Percentiles rank a stretch among this genome's conserved stretches.
These are phyloP conservation scores for Tiliqua scincoides DNA, from an alignment of 2,113 vertebrate species.

Conservation along the genomic window DNA sequence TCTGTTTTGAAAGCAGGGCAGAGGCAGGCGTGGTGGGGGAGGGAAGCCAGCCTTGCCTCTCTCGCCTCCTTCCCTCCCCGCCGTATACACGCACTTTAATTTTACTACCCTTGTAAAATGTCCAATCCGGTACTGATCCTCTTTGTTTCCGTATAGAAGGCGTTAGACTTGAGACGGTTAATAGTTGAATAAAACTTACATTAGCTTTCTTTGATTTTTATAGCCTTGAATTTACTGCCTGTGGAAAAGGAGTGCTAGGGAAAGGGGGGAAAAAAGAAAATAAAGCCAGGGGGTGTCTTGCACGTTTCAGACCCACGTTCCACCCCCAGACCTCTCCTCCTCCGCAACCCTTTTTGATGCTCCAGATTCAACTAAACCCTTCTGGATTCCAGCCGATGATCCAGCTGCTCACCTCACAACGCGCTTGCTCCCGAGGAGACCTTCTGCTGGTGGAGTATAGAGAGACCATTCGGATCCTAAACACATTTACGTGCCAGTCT, in stretches of 20 bases:
- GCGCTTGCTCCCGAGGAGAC: not conserved
- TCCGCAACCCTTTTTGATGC: not conserved
- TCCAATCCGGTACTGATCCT: conserved; percentile 46
- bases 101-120: conserved; percentile 71
- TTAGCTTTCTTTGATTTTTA: conserved; percentile 83
- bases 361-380: not conserved
- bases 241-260: conserved; percentile 65
- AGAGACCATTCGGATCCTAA: not conserved
- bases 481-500: not conserved
- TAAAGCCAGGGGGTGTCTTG: conserved; percentile 12
- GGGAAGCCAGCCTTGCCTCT: conserved; percentile 12
- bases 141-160: conserved; percentile 61
- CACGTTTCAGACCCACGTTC: not conserved
- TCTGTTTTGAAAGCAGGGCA: not conserved
- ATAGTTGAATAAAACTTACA: conserved; percentile 85
- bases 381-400: not conserved
- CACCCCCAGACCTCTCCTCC: not conserved
- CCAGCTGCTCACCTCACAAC: not conserved
- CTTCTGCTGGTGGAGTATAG: not conserved
- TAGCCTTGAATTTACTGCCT: conserved; percentile 84
- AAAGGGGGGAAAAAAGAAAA: not conserved
- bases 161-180: conserved; percentile 76
- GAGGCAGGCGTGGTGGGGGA: not conserved
- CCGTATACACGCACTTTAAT: conserved; percentile 45
- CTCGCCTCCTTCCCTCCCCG: conserved; percentile 13